Percentiles rank a stretch among this genome's conserved stretches.
Evolutionary conservation across 2,113 vertebrate genomes (phyloP).

Genomic region (Anthoscopus minutus): DNA sequence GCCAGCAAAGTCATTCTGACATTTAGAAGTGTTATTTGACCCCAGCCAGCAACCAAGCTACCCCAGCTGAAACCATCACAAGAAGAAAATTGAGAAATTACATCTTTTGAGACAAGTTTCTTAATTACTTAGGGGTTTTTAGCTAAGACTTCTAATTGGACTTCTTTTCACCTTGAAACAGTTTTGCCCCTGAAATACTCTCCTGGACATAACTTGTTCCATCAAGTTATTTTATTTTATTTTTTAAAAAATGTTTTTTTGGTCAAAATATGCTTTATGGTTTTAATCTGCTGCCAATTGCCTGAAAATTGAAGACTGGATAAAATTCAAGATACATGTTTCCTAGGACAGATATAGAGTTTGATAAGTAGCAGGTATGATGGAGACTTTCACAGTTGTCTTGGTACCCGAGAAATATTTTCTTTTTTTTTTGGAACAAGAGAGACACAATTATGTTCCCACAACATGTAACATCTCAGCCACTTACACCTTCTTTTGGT

Average conservation of each 20-base stretch:
- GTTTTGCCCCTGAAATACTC: neutral
- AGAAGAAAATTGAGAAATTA: neutral
- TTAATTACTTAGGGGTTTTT: neutral
- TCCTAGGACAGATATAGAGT: neutral
- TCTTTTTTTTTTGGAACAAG: neutral
- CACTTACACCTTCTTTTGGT: neutral
- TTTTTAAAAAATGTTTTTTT: neutral
- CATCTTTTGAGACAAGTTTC: neutral
- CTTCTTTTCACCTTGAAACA: neutral
- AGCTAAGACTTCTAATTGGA: neutral
- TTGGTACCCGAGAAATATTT: neutral
- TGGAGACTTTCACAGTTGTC: neutral
- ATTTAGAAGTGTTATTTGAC: neutral
- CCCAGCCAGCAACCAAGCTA: neutral
- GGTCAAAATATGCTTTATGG: neutral
- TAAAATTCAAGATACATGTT: neutral
- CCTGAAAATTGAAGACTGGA: neutral
- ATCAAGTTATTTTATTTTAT: neutral
- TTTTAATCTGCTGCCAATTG: neutral
- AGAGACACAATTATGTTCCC: neutral
- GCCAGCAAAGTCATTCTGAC: neutral
- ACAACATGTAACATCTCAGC: neutral
- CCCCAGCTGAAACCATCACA: neutral
- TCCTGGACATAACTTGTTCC: neutral
- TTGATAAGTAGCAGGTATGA: neutral